These are phyloP conservation scores for Colossoma macropomum DNA, from an alignment of 2,113 vertebrate species.

Conservation along the genomic window DNA sequence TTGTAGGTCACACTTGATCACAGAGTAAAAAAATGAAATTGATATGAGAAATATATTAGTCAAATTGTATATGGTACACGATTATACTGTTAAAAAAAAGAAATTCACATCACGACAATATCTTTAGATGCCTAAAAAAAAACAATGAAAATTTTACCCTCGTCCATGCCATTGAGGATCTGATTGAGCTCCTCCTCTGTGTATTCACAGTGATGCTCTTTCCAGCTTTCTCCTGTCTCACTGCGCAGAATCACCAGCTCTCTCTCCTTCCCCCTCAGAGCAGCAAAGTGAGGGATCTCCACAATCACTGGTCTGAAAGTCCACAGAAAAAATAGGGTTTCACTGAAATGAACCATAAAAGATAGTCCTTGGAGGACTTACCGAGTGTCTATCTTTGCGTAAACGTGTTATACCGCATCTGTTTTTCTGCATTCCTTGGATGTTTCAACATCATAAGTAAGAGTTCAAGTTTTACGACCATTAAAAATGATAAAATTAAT, in stretches of 20 bases:
- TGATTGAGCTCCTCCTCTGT: constrained; percentile 94
- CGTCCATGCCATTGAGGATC: constrained; percentile 96
- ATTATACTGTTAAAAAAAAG: background rate
- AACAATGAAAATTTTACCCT: constrained; percentile 84
- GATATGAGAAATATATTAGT: background rate
- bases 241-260: constrained; percentile 96
- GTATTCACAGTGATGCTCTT: constrained; percentile 95
- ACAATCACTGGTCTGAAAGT: constrained; percentile 92
- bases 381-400: background rate
- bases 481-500: constrained; percentile 3
- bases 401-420: background rate
- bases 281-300: constrained; percentile 98
- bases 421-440: background rate
- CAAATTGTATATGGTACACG: background rate
- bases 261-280: constrained; percentile 91
- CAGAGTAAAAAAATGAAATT: too few relatives aligned
- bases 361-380: background rate
- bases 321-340: background rate
- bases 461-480: background rate
- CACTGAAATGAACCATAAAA: background rate
- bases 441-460: background rate
- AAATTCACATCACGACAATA: too few relatives aligned
- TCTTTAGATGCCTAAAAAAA: too few relatives aligned
- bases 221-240: constrained; percentile 96
- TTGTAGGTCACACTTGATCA: too few relatives aligned